Evolutionary conservation across 2,113 vertebrate species (phyloP).

Genomic region (Nothoprocta pentlandii): DNA sequence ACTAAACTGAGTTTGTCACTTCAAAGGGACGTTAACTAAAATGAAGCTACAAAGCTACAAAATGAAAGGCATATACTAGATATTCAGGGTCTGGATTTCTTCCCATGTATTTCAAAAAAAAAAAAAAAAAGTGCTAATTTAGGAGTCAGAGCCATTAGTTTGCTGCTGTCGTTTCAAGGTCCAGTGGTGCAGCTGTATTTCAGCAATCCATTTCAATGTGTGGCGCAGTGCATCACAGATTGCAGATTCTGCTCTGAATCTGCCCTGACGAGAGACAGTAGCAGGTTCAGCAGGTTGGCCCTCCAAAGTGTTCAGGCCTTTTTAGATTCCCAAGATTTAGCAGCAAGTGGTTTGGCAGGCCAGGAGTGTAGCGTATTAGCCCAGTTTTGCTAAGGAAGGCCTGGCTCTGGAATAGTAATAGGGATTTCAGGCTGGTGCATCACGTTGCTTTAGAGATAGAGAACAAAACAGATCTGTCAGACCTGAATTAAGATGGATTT

Average conservation of each 20-base stretch:
- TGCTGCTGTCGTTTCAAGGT: constrained; percentile 22
- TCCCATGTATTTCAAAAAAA: not conserved
- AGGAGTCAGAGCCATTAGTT: not conserved
- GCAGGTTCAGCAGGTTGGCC: not conserved
- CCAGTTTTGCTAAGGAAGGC: not conserved
- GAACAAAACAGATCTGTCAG: constrained; percentile 47
- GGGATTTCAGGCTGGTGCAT: not conserved
- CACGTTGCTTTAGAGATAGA: not conserved
- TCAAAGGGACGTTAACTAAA: not conserved
- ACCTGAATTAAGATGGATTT: constrained; percentile 63
- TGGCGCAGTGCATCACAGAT: not conserved
- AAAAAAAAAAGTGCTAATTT: not conserved
- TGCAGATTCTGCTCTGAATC: not conserved
- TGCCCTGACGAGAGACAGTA: not conserved
- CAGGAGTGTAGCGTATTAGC: not conserved
- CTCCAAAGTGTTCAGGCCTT: not conserved
- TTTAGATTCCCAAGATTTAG: accelerated
- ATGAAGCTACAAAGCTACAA: not conserved
- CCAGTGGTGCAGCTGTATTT: constrained; percentile 22
- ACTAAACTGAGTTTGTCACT: not conserved
- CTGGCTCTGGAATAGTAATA: not conserved
- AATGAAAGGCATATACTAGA: not conserved
- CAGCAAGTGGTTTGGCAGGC: not conserved
- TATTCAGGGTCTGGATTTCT: not conserved
- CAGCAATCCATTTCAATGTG: not conserved